Percentiles rank a stretch among this genome's conserved stretches.
Evolutionary conservation across 2,797 vertebrate genomes (phyloP).

Genomic region (Centroberyx gerrardi): DNA sequence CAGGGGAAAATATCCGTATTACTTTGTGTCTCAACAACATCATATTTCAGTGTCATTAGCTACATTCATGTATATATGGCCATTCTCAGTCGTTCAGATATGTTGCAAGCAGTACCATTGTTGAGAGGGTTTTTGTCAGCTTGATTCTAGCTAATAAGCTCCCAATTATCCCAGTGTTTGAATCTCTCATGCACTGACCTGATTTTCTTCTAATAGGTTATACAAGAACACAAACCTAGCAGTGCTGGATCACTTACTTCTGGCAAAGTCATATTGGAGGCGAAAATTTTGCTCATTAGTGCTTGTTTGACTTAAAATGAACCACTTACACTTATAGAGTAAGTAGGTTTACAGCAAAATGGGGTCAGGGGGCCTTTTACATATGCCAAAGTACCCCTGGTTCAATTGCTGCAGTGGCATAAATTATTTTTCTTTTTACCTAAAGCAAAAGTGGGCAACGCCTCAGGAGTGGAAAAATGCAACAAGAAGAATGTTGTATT

Average conservation of each 20-base stretch:
- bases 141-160: neutral
- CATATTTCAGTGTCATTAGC: neutral
- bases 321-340: neutral
- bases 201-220: neutral
- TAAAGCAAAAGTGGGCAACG: slow-evolving; percentile 34
- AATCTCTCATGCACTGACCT: neutral
- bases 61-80: neutral
- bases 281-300: neutral
- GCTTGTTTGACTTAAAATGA: slow-evolving; percentile 7
- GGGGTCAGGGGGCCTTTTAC: slow-evolving; percentile 32
- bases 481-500: slow-evolving; percentile 31
- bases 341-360: neutral
- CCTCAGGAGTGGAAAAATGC: slow-evolving; percentile 24
- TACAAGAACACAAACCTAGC: slow-evolving; percentile 7
- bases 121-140: neutral
- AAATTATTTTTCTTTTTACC: slow-evolving; percentile 43
- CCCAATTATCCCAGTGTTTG: neutral
- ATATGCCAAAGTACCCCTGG: neutral
- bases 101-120: neutral
- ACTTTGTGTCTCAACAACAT: neutral
- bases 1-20: neutral
- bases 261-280: neutral
- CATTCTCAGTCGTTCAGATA: neutral
- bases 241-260: neutral
- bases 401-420: slow-evolving; percentile 28